Conservation (phyloP, 2,888 invertebrate genomes). For the Cetonia aurata region DNA sequence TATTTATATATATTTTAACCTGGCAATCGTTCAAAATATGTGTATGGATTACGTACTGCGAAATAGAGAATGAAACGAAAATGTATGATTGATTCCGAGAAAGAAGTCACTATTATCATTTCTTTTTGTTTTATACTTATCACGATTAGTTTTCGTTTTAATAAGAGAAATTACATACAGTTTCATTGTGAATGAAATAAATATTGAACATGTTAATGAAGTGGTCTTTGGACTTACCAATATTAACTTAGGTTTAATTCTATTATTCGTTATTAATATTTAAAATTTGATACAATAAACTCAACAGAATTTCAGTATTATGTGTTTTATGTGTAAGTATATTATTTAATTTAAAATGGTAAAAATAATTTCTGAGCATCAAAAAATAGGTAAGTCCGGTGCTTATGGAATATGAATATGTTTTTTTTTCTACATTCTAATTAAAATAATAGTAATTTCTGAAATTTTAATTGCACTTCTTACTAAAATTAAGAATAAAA, state of each 20-base stretch:
- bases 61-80: slow-evolving; percentile 24
- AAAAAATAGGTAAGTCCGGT: slow-evolving; percentile 19
- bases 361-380: not conserved
- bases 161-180: slow-evolving; percentile 40
- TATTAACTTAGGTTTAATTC: too few species aligned
- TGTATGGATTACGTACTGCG: too few species aligned
- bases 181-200: slow-evolving; percentile 22
- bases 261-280: too few species aligned
- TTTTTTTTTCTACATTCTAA: slow-evolving; percentile 23
- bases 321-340: too few species aligned
- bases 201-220: slow-evolving; percentile 17
- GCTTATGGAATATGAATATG: slow-evolving; percentile 15
- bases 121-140: slow-evolving; percentile 31
- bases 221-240: slow-evolving; percentile 29
- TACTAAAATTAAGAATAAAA: slow-evolving; percentile 39
- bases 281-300: too few species aligned
- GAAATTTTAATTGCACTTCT: slow-evolving; percentile 44
- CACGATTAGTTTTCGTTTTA: slow-evolving; percentile 44
- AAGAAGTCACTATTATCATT: slow-evolving; percentile 20
- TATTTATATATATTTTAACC: slow-evolving; percentile 55
- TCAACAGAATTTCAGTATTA: too few species aligned
- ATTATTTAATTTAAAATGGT: not conserved
- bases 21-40: slow-evolving; percentile 58
- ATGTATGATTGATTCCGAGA: slow-evolving; percentile 26
- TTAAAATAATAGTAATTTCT: slow-evolving; percentile 7